A percentile compares a stretch with the other conserved stretches of the same genome.
Evolutionary conservation across 2,797 vertebrate genomes (phyloP).

Genomic region (Tapirus indicus): DNA sequence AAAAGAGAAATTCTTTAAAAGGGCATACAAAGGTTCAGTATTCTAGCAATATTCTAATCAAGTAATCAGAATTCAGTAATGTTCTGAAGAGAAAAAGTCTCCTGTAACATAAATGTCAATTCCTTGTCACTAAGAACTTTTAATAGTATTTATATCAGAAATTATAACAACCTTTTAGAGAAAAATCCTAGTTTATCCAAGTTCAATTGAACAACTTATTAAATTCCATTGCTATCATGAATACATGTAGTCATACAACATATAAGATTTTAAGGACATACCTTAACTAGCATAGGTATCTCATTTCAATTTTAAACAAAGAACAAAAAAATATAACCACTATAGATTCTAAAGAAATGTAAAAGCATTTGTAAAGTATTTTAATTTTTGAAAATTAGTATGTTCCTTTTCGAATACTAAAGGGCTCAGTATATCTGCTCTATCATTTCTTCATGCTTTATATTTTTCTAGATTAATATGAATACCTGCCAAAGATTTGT

Average conservation of each 20-base stretch:
- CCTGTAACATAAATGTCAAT: neutral
- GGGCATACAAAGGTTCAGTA: neutral
- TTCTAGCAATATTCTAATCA: neutral
- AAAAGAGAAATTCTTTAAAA: neutral
- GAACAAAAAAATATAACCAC: neutral
- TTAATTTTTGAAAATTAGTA: neutral
- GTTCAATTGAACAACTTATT: neutral
- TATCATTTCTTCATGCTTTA: neutral
- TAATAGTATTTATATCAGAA: neutral
- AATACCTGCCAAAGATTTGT: neutral
- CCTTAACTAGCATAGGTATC: neutral
- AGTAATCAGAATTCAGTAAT: neutral
- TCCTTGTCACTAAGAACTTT: neutral
- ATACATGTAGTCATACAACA: fast-evolving
- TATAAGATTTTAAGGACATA: neutral
- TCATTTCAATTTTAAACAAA: neutral
- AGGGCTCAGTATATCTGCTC: neutral
- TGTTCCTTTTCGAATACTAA: neutral
- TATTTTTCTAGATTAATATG: neutral
- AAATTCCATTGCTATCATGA: neutral
- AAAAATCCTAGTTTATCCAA: neutral
- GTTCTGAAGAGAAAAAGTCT: neutral
- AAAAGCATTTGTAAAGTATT: neutral
- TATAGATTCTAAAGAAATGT: neutral
- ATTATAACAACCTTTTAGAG: neutral